Evolutionary conservation across 2,797 vertebrate genomes (phyloP).

Genomic region (Rhinatrema bivittatum): DNA sequence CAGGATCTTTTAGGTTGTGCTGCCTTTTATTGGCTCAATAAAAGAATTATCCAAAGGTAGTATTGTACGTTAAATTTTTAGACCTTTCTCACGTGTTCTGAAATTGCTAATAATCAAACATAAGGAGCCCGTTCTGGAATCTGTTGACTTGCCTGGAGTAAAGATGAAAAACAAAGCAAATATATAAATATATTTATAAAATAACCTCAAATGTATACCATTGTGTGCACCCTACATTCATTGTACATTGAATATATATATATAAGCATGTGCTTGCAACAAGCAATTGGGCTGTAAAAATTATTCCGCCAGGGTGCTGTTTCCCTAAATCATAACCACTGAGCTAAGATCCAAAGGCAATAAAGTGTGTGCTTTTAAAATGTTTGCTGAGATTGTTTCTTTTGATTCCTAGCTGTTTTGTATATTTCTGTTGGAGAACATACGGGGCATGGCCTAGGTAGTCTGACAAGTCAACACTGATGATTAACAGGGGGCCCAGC

Average conservation of each 20-base stretch:
- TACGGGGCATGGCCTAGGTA: too few relatives aligned
- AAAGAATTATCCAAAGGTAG: too few relatives aligned
- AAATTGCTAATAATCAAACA: slow-evolving; percentile 37
- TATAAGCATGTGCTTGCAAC: slow-evolving; percentile 43
- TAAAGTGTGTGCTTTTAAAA: slow-evolving; percentile 25
- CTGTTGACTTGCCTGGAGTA: slow-evolving; percentile 28
- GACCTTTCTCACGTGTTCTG: too few relatives aligned
- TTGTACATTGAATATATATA: slow-evolving; percentile 52
- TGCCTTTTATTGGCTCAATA: too few relatives aligned
- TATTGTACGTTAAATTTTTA: too few relatives aligned
- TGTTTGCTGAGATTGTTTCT: slow-evolving; percentile 11
- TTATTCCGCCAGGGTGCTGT: slow-evolving; percentile 50
- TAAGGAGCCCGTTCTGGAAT: slow-evolving; percentile 32
- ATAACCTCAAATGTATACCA: too few relatives aligned
- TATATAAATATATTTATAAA: slow-evolving; percentile 49
- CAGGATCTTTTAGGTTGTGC: too few relatives aligned
- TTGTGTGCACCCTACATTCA: slow-evolving; percentile 40
- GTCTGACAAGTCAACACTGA: too few relatives aligned
- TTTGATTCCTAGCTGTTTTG: too few relatives aligned
- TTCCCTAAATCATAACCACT: slow-evolving; percentile 41
- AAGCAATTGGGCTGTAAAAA: slow-evolving; percentile 52
- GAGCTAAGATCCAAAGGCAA: slow-evolving; percentile 41
- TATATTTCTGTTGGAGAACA: too few relatives aligned
- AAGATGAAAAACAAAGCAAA: slow-evolving; percentile 45
- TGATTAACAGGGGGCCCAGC: too few relatives aligned